Base-by-base conservation (phyloP, 1,140 invertebrate genomes). In the Parapsyche elsis region DNA sequence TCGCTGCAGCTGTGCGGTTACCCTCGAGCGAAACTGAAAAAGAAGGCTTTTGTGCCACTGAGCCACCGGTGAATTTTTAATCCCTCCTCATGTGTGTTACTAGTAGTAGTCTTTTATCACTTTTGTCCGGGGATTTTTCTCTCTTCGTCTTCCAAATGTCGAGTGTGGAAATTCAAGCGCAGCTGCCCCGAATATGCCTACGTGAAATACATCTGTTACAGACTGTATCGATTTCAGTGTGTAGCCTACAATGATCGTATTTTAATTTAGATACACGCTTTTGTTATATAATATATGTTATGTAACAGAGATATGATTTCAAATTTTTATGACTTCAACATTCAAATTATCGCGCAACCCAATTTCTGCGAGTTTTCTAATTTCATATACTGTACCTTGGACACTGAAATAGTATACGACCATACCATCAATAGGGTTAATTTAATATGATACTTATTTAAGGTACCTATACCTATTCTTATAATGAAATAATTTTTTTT, bases 1-100 rank as follows among this genome's bases (percentile, higher is more conserved):
- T 38, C 30, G 30, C 30, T 38, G 30, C 30, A 38, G 49, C 10
- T 53, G 49, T 53, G 16, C 49, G 49, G 30, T 38, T 38, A 38
- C 30, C 30, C 30, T 7, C 2, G 30, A 38, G 30, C 30, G 30
- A 38, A 38, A 38, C 30, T 12, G 24, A 67, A 67, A 67, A 26
- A 67, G 24, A 12, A 24, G 21, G 64, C 23, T 67, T 67, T 67
- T 67, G 21, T 67, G 64, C 10, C 12, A 67, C 49, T 38, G n/a
- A 16, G 57, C 57, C 10, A 26, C 21, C 24, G 64, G 64, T 23
- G 64, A 67, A 67, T 67, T 67, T 67, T 26, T 67, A 67, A 67
- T 67, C n/a, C 57, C 14, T 9, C n/a, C 21, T 61, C 57, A 19
- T 19, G 9, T 21, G 57, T 21, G 57, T 53, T 53, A 14, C 16